Conservation (phyloP, 2,113 vertebrate species). For the Zootoca vivipara region DNA sequence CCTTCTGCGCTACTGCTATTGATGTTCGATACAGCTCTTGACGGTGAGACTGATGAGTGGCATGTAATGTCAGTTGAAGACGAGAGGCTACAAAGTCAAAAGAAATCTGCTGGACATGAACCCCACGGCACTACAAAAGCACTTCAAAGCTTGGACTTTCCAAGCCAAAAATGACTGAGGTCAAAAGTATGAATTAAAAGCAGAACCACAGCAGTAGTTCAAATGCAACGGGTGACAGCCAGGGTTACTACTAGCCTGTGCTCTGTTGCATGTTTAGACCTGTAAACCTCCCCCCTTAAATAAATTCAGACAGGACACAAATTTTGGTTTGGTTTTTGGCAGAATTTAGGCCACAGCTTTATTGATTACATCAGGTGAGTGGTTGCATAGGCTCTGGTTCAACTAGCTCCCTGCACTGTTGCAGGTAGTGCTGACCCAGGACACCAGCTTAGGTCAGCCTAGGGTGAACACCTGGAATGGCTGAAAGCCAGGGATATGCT, state of each 20-base stretch:
- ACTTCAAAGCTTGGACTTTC: slow-evolving; percentile 13
- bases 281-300: too few relatives aligned
- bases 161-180: neutral
- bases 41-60: neutral
- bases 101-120: neutral
- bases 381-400: too few relatives aligned
- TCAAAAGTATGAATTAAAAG: slow-evolving; percentile 1
- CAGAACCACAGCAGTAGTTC: neutral
- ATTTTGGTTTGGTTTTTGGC: too few relatives aligned
- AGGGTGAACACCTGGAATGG: too few relatives aligned
- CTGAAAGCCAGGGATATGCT: too few relatives aligned
- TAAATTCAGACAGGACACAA: too few relatives aligned
- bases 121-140: fast-evolving
- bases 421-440: too few relatives aligned
- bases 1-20: neutral
- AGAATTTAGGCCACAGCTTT: too few relatives aligned
- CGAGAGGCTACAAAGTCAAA: neutral
- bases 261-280: too few relatives aligned
- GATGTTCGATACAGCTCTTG: neutral
- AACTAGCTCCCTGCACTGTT: too few relatives aligned
- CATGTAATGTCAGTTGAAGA: neutral
- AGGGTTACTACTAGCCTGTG: neutral
- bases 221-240: neutral
- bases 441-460: too few relatives aligned
- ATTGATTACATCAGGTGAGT: too few relatives aligned